Base-by-base conservation (phyloP, 2,888 invertebrate species). In the Chromoteleia sp. region DNA sequence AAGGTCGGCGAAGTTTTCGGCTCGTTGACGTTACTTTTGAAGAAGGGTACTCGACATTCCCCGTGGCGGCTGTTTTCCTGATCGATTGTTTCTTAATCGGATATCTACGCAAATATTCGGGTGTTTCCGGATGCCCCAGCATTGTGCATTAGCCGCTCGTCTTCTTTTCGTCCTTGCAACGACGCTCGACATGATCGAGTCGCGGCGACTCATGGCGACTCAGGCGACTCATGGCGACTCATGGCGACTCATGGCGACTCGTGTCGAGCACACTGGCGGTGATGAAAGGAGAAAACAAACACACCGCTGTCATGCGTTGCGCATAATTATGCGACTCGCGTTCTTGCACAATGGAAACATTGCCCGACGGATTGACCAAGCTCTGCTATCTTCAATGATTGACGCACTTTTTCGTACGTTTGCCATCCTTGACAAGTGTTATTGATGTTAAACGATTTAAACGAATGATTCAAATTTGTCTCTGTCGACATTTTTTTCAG, bases 61-160 rank as follows among this genome's bases (percentile, higher is more conserved):
- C 48, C 21, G 50, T 33, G 15, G 25, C 30, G 19, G 30, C 84
- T 88, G 85, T 58, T 86, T 78, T 63, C 88, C 86, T 88, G 85
- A 84, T 87, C 84, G 74, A 83, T 85, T 84, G 82, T 54, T 84
- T 84, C 84, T 86, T 85, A 79, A 86, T 88, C 88, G 87, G 86
- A 85, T 70, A 83, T 86, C 84, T 83, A 81, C 83, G 84, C 75
- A 82, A 80, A 76, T 76, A 82, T 85, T 88, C 87, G 85, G 85
- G 83, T 65, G 78, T 82, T 86, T 87, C 85, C 87, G 87, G 83
- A n/a, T 80, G 73, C 73, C 17, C 25, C 33, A n/a, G 10, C 41
- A 58, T 43, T 59, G 21, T 4, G 39, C 39, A 17, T 33, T 39
- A 30, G 48, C 15, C 15, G 6, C n/a, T 17, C 61, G 59, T 54